These are phyloP conservation scores for Mirza zaza DNA, from an alignment of 2,113 vertebrate species.

Conservation along the genomic window DNA sequence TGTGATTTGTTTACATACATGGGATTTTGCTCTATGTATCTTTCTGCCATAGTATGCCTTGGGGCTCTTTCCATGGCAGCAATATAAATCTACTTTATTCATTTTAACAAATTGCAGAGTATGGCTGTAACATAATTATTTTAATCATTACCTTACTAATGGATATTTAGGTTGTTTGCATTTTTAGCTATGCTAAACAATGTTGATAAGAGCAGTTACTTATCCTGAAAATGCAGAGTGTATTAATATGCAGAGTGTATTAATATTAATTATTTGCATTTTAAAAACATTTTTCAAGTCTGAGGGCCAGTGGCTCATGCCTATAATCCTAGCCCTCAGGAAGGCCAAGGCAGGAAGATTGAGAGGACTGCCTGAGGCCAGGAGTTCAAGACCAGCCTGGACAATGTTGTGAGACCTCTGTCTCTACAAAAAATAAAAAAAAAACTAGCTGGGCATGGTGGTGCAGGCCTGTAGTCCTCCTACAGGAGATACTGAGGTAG, in stretches of 20 bases:
- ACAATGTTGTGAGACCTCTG: too few relatives aligned
- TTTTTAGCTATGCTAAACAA: constrained; percentile 22
- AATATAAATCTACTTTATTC: constrained; percentile 21
- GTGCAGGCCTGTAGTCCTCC: too few relatives aligned
- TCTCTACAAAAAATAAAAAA: too few relatives aligned
- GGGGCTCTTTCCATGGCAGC: background rate
- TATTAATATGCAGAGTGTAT: background rate
- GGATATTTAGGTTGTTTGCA: background rate
- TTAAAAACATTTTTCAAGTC: background rate
- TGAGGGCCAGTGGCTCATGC: background rate
- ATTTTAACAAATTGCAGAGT: constrained; percentile 14
- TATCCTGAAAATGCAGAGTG: background rate
- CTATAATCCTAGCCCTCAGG: background rate
- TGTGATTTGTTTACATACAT: constrained; percentile 25
- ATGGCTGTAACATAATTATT: background rate
- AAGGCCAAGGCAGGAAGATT: too few relatives aligned
- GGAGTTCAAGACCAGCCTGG: too few relatives aligned
- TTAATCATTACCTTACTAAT: constrained; percentile 17
- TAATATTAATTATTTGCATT: constrained; percentile 23
- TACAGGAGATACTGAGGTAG: too few relatives aligned
- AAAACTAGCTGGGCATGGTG: too few relatives aligned
- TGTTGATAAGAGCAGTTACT: background rate
- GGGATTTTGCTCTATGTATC: background rate
- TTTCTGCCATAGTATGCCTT: background rate
- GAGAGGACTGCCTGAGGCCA: too few relatives aligned